Conservation (phyloP, 2,797 vertebrate genomes). For the Xenopus petersii region DNA sequence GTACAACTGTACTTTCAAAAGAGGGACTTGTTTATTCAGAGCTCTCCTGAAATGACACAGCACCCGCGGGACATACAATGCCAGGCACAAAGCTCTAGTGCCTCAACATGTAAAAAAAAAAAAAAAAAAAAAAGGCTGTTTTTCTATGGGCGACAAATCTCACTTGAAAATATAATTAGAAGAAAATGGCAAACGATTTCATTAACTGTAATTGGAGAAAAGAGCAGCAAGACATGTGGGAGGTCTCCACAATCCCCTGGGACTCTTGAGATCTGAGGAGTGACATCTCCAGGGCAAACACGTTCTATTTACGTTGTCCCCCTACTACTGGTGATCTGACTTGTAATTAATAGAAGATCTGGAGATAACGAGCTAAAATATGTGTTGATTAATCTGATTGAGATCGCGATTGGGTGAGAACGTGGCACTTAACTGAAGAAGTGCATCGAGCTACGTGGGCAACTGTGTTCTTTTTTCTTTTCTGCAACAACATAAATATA, state of each 20-base stretch:
- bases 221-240: slow-evolving; percentile 91
- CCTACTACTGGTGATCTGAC: slow-evolving; percentile 85
- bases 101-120: slow-evolving; percentile 74
- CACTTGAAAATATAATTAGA: slow-evolving; percentile 99
- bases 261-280: slow-evolving; percentile 81
- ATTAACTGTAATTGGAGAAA: slow-evolving; percentile 99
- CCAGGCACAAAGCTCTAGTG: slow-evolving; percentile 78
- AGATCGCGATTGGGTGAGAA: slow-evolving; percentile 58
- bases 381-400: slow-evolving; percentile 76
- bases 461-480: slow-evolving; percentile 59
- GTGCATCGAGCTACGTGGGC: slow-evolving; percentile 61
- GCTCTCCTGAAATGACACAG: slow-evolving; percentile 80
- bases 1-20: slow-evolving; percentile 80
- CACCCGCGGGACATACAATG: slow-evolving; percentile 80
- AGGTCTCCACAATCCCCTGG: slow-evolving; percentile 86
- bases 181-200: slow-evolving; percentile 96
- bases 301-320: slow-evolving; percentile 91
- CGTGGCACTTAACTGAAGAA: slow-evolving; percentile 63
- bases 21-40: slow-evolving; percentile 92
- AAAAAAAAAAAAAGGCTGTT: slow-evolving; percentile 59
- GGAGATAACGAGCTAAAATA: slow-evolving; percentile 74
- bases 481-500: slow-evolving; percentile 71
- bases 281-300: slow-evolving; percentile 82
- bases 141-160: slow-evolving; percentile 87
- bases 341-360: slow-evolving; percentile 92